A percentile compares a stretch with the other conserved stretches of the same genome.
phyloP scores from a whole-genome alignment of 2,888 invertebrate genomes.

The Ennomos erosarius region DNA sequence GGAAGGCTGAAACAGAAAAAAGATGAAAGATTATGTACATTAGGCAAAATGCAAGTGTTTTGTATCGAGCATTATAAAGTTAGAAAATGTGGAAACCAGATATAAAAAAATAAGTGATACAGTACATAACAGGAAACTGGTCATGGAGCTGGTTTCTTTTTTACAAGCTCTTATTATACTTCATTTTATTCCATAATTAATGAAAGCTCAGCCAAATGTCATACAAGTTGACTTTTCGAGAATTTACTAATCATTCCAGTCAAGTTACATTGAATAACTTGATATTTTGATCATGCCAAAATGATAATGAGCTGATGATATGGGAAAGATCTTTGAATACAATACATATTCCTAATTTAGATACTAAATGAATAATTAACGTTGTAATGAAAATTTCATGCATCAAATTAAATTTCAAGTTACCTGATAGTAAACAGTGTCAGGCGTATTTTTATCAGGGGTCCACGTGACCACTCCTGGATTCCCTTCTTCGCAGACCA shows the following conservation, averaged over 20 bases:
- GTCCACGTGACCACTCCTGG: constrained; percentile 95
- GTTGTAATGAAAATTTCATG: constrained; percentile 13
- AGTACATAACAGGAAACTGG: background rate
- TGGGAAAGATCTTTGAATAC: background rate
- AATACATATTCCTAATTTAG: background rate
- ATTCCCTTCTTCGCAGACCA: constrained; percentile 93
- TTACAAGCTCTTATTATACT: too few relatives aligned
- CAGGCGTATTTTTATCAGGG: constrained; percentile 93
- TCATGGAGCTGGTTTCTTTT: constrained; percentile 4
- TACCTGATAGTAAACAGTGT: constrained; percentile 97
- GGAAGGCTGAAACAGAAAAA: constrained; percentile 84
- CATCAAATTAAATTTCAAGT: constrained; percentile 22
- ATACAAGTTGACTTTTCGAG: constrained; percentile 23
- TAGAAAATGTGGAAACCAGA: constrained; percentile 10
- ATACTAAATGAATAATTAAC: background rate
- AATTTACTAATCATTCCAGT: too few relatives aligned
- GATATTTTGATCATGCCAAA: constrained; percentile 1
- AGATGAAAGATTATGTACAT: constrained; percentile 78
- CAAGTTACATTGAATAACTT: too few relatives aligned
- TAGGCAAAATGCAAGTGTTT: constrained; percentile 43
- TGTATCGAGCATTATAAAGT: constrained; percentile 27
- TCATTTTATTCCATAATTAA: constrained; percentile 1
- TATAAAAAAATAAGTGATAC: constrained; percentile 5
- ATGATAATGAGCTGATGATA: constrained; percentile 8
- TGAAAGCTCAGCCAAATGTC: constrained; percentile 33